Evolutionary conservation across 30 jellyfish, hydroid and myxozoan genomes (phyloP).

Genomic region (Aurelia coerulea): DNA sequence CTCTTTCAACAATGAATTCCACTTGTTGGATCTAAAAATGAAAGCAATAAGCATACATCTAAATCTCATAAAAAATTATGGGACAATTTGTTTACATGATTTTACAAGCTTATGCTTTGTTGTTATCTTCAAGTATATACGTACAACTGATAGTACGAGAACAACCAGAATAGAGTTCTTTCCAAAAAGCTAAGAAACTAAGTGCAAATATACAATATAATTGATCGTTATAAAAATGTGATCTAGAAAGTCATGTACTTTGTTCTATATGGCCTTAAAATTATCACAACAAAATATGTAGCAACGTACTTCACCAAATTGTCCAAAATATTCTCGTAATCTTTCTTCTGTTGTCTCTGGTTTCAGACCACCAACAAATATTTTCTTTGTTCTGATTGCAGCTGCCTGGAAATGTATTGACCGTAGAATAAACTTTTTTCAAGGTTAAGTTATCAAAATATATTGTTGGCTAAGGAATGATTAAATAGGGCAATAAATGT

Average conservation of each 20-base stretch:
- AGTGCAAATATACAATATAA: no score
- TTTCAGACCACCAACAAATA: constrained; percentile 96
- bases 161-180: no score
- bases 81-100: background rate
- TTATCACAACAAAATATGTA: background rate
- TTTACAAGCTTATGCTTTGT: background rate
- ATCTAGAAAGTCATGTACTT: no score
- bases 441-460: no score
- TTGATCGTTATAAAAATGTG: no score
- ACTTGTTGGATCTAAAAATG: constrained; percentile 3
- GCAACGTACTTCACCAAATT: constrained; percentile 74
- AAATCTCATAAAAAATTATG: background rate
- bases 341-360: constrained; percentile 93
- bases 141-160: no score
- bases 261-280: no score
- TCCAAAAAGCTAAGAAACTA: no score
- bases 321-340: constrained; percentile 84
- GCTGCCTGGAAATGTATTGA: constrained; percentile 61
- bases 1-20: constrained; percentile 10
- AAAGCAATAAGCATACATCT: background rate
- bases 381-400: constrained; percentile 88
- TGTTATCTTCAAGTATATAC: no score
- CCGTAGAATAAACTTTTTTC: background rate
- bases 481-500: background rate
- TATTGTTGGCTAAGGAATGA: no score